Conservation (phyloP, 1,140 invertebrate genomes). For the Drosophila athabasca region DNA sequence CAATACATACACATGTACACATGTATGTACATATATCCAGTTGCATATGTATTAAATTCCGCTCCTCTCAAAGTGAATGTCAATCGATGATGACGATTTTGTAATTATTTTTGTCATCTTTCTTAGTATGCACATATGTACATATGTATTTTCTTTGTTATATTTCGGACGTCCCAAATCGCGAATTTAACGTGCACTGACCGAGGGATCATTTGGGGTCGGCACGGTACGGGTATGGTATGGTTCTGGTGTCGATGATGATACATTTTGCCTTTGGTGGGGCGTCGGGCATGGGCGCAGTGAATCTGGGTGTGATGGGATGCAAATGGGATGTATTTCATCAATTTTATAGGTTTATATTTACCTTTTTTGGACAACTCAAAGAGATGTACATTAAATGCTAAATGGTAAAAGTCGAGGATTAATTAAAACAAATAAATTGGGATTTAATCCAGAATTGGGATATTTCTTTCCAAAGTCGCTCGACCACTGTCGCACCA, state of each 20-base stretch:
- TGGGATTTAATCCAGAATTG: too few relatives aligned
- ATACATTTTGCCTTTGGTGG: slow-evolving; percentile 47
- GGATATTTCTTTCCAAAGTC: not conserved
- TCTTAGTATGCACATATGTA: not conserved
- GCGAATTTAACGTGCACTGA: slow-evolving; percentile 61
- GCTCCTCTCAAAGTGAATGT: slow-evolving; percentile 63
- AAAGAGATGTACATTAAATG: too few relatives aligned
- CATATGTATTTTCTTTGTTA: slow-evolving; percentile 7
- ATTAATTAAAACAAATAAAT: too few relatives aligned
- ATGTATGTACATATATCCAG: not conserved
- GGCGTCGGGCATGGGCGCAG: slow-evolving; percentile 10
- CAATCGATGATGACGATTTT: slow-evolving; percentile 46
- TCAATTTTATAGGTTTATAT: too few relatives aligned
- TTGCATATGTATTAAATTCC: slow-evolving; percentile 36
- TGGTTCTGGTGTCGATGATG: slow-evolving; percentile 30
- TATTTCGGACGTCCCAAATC: slow-evolving; percentile 31
- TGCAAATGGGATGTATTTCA: not conserved
- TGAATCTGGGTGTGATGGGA: slow-evolving; percentile 3
- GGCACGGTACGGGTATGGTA: slow-evolving; percentile 16
- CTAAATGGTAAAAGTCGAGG: too few relatives aligned
- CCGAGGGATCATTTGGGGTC: slow-evolving; percentile 40
- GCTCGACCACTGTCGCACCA: slow-evolving; percentile 7
- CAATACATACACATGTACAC: slow-evolving; percentile 22
- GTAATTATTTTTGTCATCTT: slow-evolving; percentile 11
- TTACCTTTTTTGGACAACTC: too few relatives aligned